Evolutionary conservation across 2,888 invertebrate genomes (phyloP), one percentile per base, ranked within the genome.

Genomic region (Pseudoips prasinana): DNA sequence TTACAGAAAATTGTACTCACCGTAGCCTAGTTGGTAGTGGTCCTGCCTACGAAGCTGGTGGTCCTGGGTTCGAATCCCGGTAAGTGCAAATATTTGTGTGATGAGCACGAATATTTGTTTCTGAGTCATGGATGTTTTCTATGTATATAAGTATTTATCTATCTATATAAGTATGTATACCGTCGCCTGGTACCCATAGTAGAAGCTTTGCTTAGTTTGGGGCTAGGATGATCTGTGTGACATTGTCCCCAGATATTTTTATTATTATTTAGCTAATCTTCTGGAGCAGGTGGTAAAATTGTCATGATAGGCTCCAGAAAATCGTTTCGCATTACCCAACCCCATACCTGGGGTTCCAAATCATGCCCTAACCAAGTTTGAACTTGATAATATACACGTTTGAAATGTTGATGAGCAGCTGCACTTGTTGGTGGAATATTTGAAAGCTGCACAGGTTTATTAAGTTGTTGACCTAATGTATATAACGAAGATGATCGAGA

Each of bases 341-440:
- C 40, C 43, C 44, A 39, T 37, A 33, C 41, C 32, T 47, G 48
- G 39, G 41, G 44, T 47, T 44, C 44, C 29, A 44, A 45, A 35
- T 41, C 41, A 38, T 45, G 25, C 32, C 41, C 37, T 40, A 44
- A 44, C 44, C 36, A 40, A 40, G 41, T 41, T 43, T 47, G 40
- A 40, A 42, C 29, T 40, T 43, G 37, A 33, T 43, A 44, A 28
- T 44, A 35, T 24, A 39, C 35, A 34, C 33, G 39, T 3, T 58
- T 26, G 29, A 34, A 33, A 39, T 46, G 40, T 46, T 42, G 50
- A 33, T 45, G 42, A 45, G 43, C 47, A 31, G 43, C 39, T 51
- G 54, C 53, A 59, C 49, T 58, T 53, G 61, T 68, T 51, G 64
- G 66, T 58, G 61, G 64, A 59, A 39, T 36, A 37, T 36, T 37